Conservation (phyloP, 2,888 invertebrate species). For the Campopleginae sp. region DNA sequence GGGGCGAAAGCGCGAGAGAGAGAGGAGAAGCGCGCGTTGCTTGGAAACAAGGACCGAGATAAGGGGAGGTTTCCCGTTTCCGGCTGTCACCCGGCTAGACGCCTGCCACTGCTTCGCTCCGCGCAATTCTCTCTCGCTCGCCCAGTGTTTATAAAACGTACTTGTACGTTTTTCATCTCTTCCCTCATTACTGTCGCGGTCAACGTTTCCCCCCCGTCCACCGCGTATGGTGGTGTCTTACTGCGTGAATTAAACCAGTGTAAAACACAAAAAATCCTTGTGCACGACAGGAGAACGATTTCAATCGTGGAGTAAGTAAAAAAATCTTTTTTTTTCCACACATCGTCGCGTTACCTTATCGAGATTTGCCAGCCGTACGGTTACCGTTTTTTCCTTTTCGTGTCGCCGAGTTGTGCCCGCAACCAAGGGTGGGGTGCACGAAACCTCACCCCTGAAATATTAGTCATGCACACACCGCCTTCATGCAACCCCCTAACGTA, state of each 20-base stretch:
- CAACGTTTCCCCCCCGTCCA: background rate
- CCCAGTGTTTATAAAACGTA: constrained; percentile 66
- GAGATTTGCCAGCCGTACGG: constrained; percentile 21
- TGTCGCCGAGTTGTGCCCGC: constrained; percentile 48
- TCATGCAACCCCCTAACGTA: constrained; percentile 52
- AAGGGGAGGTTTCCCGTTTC: constrained; percentile 80
- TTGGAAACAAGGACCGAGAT: constrained; percentile 63
- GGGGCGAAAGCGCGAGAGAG: constrained; percentile 57
- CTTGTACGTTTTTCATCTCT: constrained; percentile 46
- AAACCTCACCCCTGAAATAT: constrained; percentile 80
- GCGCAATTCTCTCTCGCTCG: constrained; percentile 45
- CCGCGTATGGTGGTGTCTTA: constrained; percentile 12
- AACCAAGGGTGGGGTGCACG: constrained; percentile 76
- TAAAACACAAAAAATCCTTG: constrained; percentile 16
- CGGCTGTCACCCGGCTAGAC: constrained; percentile 79
- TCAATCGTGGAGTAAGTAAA: constrained; percentile 65
- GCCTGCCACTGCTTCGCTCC: constrained; percentile 68
- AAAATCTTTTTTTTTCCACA: constrained; percentile 5
- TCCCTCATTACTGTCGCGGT: constrained; percentile 24
- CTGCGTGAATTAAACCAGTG: constrained; percentile 26
- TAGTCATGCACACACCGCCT: constrained; percentile 77
- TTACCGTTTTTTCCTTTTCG: constrained; percentile 63
- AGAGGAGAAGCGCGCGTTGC: constrained; percentile 43
- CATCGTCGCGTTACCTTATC: constrained; percentile 32
- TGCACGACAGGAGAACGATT: constrained; percentile 30